phyloP scores from a whole-genome alignment of 2,113 vertebrate species.

The Dicaeum eximium region DNA sequence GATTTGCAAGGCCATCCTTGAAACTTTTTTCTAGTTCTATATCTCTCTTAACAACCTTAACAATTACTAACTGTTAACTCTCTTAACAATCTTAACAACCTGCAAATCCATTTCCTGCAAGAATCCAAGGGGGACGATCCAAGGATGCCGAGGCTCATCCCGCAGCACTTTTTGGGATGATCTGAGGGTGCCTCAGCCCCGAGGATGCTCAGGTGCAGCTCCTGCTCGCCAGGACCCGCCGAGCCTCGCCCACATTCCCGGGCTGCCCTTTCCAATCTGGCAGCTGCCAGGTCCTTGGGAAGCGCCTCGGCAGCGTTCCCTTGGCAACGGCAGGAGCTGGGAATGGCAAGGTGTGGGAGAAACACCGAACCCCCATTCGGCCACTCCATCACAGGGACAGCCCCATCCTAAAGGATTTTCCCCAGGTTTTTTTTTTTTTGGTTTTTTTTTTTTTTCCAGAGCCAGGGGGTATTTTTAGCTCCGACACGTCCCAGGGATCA shows the following conservation, averaged over 20 bases:
- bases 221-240: fast-evolving
- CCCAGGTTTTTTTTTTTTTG: background rate
- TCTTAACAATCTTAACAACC: too few species aligned
- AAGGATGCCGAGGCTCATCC: background rate
- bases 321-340: background rate
- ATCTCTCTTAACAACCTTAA: too few species aligned
- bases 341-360: background rate
- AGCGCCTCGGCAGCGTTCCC: background rate
- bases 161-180: background rate
- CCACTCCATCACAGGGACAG: background rate
- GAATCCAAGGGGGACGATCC: background rate
- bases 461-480: conserved; percentile 38
- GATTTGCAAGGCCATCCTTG: too few species aligned
- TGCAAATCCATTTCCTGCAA: too few species aligned
- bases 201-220: background rate
- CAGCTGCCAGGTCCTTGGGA: background rate
- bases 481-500: background rate
- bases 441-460: background rate
- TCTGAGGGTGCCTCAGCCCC: background rate
- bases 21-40: too few species aligned
- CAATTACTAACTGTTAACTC: too few species aligned
- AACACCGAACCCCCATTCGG: background rate
- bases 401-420: background rate
- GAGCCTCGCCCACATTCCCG: background rate
- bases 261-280: background rate